These are phyloP conservation scores for Misgurnus mizolepis DNA, from an alignment of 2,113 vertebrate species.

Conservation along the genomic window DNA sequence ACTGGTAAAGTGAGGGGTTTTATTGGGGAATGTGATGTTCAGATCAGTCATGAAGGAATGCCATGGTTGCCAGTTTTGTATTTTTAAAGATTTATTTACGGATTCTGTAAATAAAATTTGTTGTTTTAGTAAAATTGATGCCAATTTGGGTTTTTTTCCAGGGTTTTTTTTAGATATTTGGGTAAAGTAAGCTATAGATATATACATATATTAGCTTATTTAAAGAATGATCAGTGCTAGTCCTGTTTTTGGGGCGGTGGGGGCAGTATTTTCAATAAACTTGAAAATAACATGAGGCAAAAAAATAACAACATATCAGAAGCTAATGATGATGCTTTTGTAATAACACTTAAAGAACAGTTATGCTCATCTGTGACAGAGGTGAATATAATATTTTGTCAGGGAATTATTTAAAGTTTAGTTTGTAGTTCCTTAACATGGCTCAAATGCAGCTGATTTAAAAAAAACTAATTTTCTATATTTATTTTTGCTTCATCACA, in stretches of 20 bases:
- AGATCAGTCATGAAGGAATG: conserved; percentile 11
- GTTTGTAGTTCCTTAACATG: background rate
- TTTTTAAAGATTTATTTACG: conserved; percentile 46
- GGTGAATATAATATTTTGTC: too few relatives aligned
- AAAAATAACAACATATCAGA: too few relatives aligned
- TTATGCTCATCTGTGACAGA: background rate
- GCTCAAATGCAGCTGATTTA: background rate
- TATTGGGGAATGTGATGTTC: background rate
- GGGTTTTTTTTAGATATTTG: background rate
- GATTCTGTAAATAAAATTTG: conserved; percentile 43
- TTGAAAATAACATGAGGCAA: too few relatives aligned
- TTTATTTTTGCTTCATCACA: background rate
- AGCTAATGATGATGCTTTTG: too few relatives aligned
- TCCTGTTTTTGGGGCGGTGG: too few relatives aligned
- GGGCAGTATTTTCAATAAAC: too few relatives aligned
- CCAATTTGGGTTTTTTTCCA: background rate
- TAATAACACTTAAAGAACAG: background rate
- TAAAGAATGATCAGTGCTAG: too few relatives aligned
- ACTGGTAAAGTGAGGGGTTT: background rate
- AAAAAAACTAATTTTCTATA: background rate
- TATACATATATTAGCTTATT: too few relatives aligned
- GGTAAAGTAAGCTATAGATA: too few relatives aligned
- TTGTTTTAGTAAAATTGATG: conserved; percentile 4
- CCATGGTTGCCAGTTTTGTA: conserved; percentile 28
- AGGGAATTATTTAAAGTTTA: background rate